Evolutionary conservation across 2,888 invertebrate species (phyloP).

Genomic region (Dasypogon diadema): DNA sequence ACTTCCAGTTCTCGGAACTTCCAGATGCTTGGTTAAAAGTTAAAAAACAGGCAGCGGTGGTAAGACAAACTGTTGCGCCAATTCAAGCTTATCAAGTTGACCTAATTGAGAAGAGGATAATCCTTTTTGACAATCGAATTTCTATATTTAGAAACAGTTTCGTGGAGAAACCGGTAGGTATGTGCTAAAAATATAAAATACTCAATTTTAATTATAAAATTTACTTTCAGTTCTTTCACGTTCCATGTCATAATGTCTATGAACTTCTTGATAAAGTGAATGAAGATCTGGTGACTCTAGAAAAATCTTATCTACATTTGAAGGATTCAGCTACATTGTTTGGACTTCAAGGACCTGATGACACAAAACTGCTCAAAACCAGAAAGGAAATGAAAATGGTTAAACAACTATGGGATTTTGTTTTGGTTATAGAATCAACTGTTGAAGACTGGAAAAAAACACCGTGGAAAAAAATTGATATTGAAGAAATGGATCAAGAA

Average conservation of each 20-base stretch:
- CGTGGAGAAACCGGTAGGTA: constrained; percentile 68
- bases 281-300: constrained; percentile 75
- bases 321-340: constrained; percentile 84
- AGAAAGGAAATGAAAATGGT: constrained; percentile 81
- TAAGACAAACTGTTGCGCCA: constrained; percentile 89
- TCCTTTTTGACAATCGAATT: constrained; percentile 83
- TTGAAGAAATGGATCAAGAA: constrained; percentile 94
- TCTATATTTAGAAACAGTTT: constrained; percentile 83
- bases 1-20: constrained; percentile 75
- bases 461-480: constrained; percentile 93
- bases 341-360: constrained; percentile 87
- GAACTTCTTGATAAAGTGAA: constrained; percentile 78
- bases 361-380: constrained; percentile 79
- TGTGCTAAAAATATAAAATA: no score
- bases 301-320: constrained; percentile 76
- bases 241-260: constrained; percentile 77
- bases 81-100: constrained; percentile 90
- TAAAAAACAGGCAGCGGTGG: constrained; percentile 84
- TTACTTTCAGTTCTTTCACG: constrained; percentile 71
- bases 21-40: constrained; percentile 90
- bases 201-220: not conserved
- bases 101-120: constrained; percentile 84
- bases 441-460: constrained; percentile 95
- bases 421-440: constrained; percentile 81
- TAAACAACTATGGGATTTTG: constrained; percentile 92